A percentile compares a stretch with the other conserved stretches of the same genome.
phyloP scores from a whole-genome alignment of 1,140 invertebrate species.

The Drosophila repleta region DNA sequence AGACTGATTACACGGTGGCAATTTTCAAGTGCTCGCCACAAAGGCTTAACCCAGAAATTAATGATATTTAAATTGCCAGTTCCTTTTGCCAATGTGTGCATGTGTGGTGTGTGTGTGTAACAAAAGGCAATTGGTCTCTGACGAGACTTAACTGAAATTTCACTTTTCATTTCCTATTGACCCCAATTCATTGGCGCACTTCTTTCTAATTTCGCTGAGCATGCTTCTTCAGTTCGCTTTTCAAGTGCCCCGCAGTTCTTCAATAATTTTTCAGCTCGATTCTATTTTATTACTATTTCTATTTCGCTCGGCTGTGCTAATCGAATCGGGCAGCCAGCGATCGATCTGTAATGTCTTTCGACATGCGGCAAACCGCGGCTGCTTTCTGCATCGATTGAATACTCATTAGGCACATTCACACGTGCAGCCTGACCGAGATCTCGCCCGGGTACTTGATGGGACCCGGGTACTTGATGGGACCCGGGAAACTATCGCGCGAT shows the following conservation, averaged over 20 bases:
- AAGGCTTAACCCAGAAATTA: slow-evolving; percentile 80
- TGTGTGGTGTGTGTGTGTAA: slow-evolving; percentile 23
- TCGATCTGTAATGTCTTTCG: slow-evolving; percentile 69
- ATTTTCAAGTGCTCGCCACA: slow-evolving; percentile 76
- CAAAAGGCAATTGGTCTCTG: slow-evolving; percentile 35
- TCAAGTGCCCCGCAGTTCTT: slow-evolving; percentile 48
- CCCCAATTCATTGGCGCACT: slow-evolving; percentile 71
- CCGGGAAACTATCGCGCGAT: slow-evolving; percentile 48
- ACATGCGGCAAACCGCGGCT: slow-evolving; percentile 40
- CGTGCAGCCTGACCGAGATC: slow-evolving; percentile 39
- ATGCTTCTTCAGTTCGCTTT: slow-evolving; percentile 26
- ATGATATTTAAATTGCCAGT: slow-evolving; percentile 83
- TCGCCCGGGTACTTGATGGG: slow-evolving; percentile 35
- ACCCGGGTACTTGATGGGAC: slow-evolving; percentile 35
- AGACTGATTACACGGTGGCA: slow-evolving; percentile 79
- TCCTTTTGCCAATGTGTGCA: slow-evolving; percentile 54
- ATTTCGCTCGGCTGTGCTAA: slow-evolving; percentile 44
- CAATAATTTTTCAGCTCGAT: slow-evolving; percentile 32
- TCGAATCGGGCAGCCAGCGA: slow-evolving; percentile 62
- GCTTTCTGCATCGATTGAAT: slow-evolving; percentile 78
- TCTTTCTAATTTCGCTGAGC: slow-evolving; percentile 69
- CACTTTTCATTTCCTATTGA: slow-evolving; percentile 82
- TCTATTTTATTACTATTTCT: slow-evolving; percentile 25
- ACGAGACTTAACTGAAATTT: slow-evolving; percentile 65
- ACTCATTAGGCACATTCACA: slow-evolving; percentile 79